Base-by-base conservation (phyloP, 2,113 vertebrate genomes). In the Corapipo altera region DNA sequence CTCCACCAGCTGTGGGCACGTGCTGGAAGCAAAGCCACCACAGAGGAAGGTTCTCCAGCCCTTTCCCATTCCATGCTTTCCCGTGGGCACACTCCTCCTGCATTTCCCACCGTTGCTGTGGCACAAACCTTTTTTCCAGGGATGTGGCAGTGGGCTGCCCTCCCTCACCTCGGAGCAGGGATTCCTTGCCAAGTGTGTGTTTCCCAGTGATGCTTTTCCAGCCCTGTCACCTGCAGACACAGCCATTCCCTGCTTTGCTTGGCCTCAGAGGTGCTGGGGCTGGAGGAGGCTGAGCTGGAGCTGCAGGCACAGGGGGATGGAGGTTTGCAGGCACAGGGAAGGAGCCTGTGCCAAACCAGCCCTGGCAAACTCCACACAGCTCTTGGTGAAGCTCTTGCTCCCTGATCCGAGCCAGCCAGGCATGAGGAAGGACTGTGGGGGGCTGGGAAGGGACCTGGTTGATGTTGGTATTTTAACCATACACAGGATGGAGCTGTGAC, bases 201-300 rank as follows among this genome's bases (percentile, higher is more conserved):
- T 93, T 97, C 75, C 80, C 92, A 89, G 90, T 69, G 22, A 61
- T 88, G 91, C 65, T 7, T 74, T 94, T 78, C 74, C 97, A 97
- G 67, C 78, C 83, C 91, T 86, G 84, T 96, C 97, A 97, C 96
- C 95, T 97, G 95, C 91, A 97, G 97, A 96, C 93, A 88, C 90
- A 93, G 93, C 96, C 95, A 84, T 91, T 94, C 16, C 89, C 96
- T 49, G 89, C 91, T 84, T 64, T 61, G 81, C 84, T 84, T 5
- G 51, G 88, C 96, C 93, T 93, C 74, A 58, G 95, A 94, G 96
- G 79, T 61, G 72, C 15, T 13, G 33, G 64, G 62, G 76, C 75
- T 72, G 88, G 74, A 67, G 85, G n/a, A 65, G 74, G 95, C 32
- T 23, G 55, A 58, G 33, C 13, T 9, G 33, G 57, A 58, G 57